A percentile compares a stretch with the other conserved stretches of the same genome.
These are phyloP conservation scores for Seira ritae DNA, from an alignment of 2,888 invertebrate species.

Conservation along the genomic window DNA sequence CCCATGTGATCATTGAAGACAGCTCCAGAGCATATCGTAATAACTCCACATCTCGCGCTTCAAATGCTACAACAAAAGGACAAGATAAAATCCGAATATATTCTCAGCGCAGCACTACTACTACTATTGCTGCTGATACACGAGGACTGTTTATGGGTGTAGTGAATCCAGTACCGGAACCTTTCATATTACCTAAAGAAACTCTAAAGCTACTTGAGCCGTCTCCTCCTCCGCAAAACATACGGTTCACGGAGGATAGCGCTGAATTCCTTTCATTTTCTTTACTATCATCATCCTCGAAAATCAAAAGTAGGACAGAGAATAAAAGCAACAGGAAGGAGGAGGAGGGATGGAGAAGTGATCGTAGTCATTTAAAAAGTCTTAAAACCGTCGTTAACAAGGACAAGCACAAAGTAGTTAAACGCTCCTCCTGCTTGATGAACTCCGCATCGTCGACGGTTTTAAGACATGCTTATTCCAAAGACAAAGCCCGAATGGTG, in stretches of 20 bases:
- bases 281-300: constrained; percentile 29
- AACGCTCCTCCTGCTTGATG: constrained; percentile 54
- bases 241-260: background rate
- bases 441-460: constrained; percentile 31
- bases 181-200: background rate
- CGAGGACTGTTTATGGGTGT: background rate
- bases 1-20: constrained; percentile 8
- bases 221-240: background rate
- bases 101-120: background rate
- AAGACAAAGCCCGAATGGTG: constrained; percentile 63
- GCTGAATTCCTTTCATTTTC: constrained; percentile 33
- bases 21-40: background rate
- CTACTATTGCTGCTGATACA: background rate
- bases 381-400: constrained; percentile 51
- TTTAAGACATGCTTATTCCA: constrained; percentile 24
- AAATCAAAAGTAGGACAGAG: background rate
- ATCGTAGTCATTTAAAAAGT: constrained; percentile 47
- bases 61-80: background rate
- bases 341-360: no score
- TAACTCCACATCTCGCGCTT: constrained; percentile 20
- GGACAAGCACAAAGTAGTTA: constrained; percentile 54
- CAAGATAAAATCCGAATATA: background rate
- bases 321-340: background rate
- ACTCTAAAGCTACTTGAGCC: no score
- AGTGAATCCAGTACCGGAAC: no score